Evolutionary conservation across 2,113 vertebrate species (phyloP).

Genomic region (Galemys pyrenaicus): DNA sequence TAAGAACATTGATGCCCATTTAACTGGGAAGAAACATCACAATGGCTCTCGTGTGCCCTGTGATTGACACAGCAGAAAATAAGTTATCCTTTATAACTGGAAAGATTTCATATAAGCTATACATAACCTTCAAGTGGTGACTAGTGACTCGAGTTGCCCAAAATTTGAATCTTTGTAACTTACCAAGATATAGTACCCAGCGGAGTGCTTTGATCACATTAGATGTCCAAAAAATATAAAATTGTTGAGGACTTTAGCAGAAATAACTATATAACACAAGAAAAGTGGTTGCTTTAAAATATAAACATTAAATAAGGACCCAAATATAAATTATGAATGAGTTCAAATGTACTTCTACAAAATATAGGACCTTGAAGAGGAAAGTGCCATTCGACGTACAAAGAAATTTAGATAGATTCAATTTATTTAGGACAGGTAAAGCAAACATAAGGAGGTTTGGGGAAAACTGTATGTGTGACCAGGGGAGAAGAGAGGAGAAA

Average conservation of each 20-base stretch:
- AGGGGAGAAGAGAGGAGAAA: neutral
- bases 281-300: neutral
- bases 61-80: neutral
- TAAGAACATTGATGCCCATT: neutral
- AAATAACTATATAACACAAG: neutral
- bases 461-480: neutral
- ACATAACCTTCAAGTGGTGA: neutral
- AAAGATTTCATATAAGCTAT: neutral
- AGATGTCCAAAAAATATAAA: neutral
- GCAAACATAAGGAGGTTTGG: neutral
- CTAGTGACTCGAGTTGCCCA: neutral
- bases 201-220: neutral
- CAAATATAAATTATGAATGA: conserved; percentile 5
- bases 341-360: neutral
- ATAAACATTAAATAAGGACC: neutral
- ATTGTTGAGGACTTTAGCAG: neutral
- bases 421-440: neutral
- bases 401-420: neutral
- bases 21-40: too few relatives aligned
- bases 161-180: neutral
- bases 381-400: neutral
- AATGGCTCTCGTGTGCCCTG: neutral
- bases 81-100: neutral
- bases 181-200: neutral
- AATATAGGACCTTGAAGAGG: neutral